Percentiles rank a stretch among this genome's conserved stretches.
Conservation (phyloP, 2,113 vertebrate genomes). For the Meles meles region DNA sequence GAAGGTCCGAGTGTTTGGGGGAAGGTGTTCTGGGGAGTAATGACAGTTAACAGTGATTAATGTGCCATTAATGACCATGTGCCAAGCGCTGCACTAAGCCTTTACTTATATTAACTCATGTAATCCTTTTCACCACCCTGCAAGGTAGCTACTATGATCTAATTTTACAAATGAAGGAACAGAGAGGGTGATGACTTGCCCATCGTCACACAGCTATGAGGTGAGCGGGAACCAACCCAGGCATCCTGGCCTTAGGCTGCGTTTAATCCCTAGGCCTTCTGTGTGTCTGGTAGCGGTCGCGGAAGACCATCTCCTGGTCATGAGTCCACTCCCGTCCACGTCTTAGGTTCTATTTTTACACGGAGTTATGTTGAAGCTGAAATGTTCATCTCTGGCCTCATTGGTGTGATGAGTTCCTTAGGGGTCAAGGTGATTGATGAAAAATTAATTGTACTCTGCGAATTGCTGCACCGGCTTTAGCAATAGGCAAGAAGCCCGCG, state of each 20-base stretch:
- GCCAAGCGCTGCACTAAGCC: background rate
- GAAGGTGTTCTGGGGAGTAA: background rate
- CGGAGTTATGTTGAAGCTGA: background rate
- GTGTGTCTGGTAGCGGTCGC: background rate
- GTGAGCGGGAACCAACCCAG: background rate
- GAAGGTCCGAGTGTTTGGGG: background rate
- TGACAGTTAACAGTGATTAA: background rate
- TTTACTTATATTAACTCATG: background rate
- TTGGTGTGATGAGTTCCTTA: background rate
- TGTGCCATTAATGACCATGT: background rate
- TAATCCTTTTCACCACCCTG: background rate
- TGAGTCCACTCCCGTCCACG: background rate
- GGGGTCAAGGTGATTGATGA: background rate
- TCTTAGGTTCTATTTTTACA: background rate
- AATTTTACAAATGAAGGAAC: background rate
- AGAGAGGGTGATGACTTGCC: background rate
- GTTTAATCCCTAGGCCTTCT: fast-evolving
- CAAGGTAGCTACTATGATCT: background rate
- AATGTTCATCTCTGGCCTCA: background rate
- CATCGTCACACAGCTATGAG: background rate
- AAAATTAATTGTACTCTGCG: background rate
- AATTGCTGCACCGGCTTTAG: background rate
- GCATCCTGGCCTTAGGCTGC: background rate
- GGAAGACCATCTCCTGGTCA: background rate
- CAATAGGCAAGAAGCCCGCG: background rate